Conservation (phyloP, 2,888 invertebrate species). For the Epistrophe grossulariae region DNA sequence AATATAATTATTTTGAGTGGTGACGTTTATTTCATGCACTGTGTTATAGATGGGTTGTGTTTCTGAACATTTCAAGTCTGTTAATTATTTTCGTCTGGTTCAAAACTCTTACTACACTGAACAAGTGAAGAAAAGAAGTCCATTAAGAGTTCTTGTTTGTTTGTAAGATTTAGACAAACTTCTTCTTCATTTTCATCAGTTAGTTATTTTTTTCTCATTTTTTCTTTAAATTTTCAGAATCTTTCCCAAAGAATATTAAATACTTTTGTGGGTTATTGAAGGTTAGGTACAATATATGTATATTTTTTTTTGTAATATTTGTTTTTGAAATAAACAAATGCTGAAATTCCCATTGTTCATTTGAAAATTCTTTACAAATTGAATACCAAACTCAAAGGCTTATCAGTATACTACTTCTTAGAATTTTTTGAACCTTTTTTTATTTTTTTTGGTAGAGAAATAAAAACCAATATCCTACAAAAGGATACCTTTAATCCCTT, state of each 20-base stretch:
- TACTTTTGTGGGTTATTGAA: neutral
- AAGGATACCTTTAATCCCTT: neutral
- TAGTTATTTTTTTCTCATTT: neutral
- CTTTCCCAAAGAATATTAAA: neutral
- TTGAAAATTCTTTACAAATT: neutral
- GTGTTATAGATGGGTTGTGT: no score
- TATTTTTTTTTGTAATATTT: neutral
- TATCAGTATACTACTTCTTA: neutral
- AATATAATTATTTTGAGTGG: no score
- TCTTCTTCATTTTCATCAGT: no score
- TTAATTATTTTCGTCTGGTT: no score
- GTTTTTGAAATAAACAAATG: neutral
- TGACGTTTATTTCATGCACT: no score
- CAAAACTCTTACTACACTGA: no score
- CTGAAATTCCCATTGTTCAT: neutral
- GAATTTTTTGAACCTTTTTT: neutral
- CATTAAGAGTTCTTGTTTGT: no score
- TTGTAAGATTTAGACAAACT: no score
- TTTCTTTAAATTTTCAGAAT: neutral
- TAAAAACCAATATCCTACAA: conserved; percentile 1
- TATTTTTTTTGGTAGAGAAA: neutral
- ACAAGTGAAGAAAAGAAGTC: no score
- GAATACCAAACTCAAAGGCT: neutral
- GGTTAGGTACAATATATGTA: neutral
- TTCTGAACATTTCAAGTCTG: no score